These are phyloP conservation scores for Variabilichromis moorii DNA, from an alignment of 2,113 vertebrate species.

Conservation along the genomic window DNA sequence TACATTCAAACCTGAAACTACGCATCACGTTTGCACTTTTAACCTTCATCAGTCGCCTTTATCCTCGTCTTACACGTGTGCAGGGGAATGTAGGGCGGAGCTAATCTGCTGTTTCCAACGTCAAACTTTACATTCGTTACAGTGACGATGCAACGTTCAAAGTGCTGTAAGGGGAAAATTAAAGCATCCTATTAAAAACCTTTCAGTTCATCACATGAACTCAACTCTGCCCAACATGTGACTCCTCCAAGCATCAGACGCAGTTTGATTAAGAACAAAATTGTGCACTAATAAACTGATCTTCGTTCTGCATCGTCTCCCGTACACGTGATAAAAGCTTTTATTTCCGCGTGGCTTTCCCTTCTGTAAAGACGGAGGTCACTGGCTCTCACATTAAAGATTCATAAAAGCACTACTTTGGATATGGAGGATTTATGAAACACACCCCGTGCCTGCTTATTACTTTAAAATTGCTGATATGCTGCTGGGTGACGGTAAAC, in stretches of 20 bases:
- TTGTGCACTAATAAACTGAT: background rate
- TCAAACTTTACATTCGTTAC: background rate
- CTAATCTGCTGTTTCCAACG: background rate
- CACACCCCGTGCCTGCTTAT: conserved; percentile 41
- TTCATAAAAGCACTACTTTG: conserved; percentile 50
- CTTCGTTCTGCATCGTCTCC: background rate
- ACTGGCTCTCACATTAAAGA: conserved; percentile 50
- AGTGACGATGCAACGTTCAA: background rate
- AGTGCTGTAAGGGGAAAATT: background rate
- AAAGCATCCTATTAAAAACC: background rate
- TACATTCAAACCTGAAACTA: background rate
- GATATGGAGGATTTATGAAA: conserved; percentile 59
- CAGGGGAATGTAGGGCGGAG: background rate
- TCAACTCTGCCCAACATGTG: background rate
- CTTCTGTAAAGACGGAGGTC: conserved; percentile 48
- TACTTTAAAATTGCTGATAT: conserved; percentile 61
- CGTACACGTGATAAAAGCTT: conserved; percentile 8
- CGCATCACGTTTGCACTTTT: background rate
- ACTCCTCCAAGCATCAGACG: background rate
- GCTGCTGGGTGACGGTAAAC: conserved; percentile 32
- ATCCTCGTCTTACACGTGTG: background rate
- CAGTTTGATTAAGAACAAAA: background rate
- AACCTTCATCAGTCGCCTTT: rapidly evolving
- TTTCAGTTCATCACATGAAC: background rate
- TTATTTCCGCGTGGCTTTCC: conserved; percentile 39